Base-by-base conservation (phyloP, 2,113 vertebrate genomes). In the Phalacrocorax pelagicus region DNA sequence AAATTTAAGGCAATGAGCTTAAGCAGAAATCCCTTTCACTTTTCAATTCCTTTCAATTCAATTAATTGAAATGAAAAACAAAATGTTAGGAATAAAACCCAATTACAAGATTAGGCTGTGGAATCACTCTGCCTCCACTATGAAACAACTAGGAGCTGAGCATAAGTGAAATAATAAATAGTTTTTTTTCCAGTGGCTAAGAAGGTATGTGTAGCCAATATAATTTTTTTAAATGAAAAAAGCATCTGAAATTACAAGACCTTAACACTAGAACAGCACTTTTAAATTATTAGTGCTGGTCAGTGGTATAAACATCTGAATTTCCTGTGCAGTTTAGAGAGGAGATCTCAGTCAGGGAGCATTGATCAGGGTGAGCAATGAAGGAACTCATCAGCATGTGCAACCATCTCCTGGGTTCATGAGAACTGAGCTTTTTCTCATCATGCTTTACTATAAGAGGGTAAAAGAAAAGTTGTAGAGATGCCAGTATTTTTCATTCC, bases 271-370 rank as follows among this genome's bases (percentile, higher is more conserved):
- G 13, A 72, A 21, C 6, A 26, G 14, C 10, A 36, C 8, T n/a
- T 54, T n/a, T 49, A 22, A 84, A 12, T n/a, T 34, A 11, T 47
- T 46, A 62, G 6, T 32, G 36, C 4, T 71, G 57, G 9, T 38
- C 52, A 59, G 12, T n/a, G 63, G 12, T 46, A 26, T 18, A 80
- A 86, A n/a, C 12, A 42, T 23, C 15, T 55, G 30, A 90, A 57
- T 6, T 74, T 58, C 44, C 38, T 71, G 32, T 51, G 17, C 21
- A 74, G 6, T 47, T 90, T 67, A 36, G 44, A 73, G 27, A 54
- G 22, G 12, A 79, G 15, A 26, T 49, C 19, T 57, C 17, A 8
- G 0, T 12, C 0, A 1, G 21, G 20, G 54, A 73, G 15, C 46
- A 49, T 20, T 0, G 1, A 36, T 62, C 3, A 12, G 71, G 46